Base-by-base conservation (phyloP, 2,113 vertebrate species). In the Festucalex cinctus region DNA sequence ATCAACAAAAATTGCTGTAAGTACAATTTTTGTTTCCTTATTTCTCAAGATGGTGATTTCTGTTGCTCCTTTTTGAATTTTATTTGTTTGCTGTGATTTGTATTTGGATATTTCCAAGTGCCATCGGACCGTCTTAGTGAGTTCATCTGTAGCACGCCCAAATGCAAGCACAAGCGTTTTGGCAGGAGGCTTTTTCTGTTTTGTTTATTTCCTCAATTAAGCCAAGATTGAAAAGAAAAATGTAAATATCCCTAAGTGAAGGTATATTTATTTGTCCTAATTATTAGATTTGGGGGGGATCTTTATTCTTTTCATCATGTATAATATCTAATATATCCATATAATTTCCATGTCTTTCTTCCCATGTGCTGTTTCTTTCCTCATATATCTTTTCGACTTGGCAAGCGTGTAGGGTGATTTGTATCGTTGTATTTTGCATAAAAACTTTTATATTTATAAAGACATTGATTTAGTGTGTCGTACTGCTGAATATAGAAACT, bases 381-480 rank as follows among this genome's bases (percentile, higher is more conserved):
- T 86, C 86, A 90, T 84, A 81, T 87, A 89, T 89, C 82, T 88
- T 91, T 85, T 91, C 69, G 83, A 88, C 83, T 84, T 88, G 89
- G 85, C 87, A 71, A 91, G 87, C 69, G 85, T 91, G 89, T 92
- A 86, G 90, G 88, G 88, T 91, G 85, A 91, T 93, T 93, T 93
- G 90, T 93, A 92, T 91, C 81, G 91, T 61, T 93, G 91, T 87
- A 91, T 92, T 93, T 93, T 90, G 87, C 90, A 92, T 86, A 88
- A 88, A 88, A 88, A 89, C 88, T 93, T 92, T 92, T 93, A 92
- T 93, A 93, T 92, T 92, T 92, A 91, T 91, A 92, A 90, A 62
- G 90, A 17, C 56, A 36, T 59, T 91, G 85, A 88, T 89, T 92
- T 92, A 91, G 92, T 92, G 91, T 92, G 91, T 93, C 88, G 81